A percentile compares a stretch with the other conserved stretches of the same genome.
phyloP scores from a whole-genome alignment of 2,797 vertebrate genomes.

The Zalophus californianus region DNA sequence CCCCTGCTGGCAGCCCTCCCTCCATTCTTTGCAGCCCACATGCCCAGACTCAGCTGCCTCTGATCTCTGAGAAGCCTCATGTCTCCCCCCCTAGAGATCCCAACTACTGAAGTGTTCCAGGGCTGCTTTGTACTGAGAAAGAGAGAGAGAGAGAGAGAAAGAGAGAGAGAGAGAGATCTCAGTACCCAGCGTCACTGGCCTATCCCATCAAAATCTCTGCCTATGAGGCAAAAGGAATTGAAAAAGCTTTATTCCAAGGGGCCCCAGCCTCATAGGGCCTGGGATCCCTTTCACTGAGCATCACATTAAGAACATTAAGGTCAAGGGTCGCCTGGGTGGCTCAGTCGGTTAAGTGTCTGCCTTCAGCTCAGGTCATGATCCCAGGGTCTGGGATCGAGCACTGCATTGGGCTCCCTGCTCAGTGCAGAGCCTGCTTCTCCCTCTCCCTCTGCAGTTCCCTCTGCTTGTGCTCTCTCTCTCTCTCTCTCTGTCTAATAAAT shows the following conservation, averaged over 20 bases:
- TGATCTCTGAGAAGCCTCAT: not conserved
- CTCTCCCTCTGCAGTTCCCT: not conserved
- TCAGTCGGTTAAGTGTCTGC: not conserved
- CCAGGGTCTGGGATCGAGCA: not conserved
- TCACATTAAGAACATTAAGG: not conserved
- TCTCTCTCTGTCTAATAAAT: not conserved
- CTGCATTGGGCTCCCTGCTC: not conserved
- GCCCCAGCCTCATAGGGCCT: not conserved
- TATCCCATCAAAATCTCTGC: not conserved
- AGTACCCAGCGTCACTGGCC: accelerated
- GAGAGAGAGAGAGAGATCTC: not conserved
- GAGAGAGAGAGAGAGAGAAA: not conserved
- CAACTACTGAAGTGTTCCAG: not conserved
- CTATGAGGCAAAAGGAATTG: not conserved
- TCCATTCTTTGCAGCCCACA: too few relatives aligned
- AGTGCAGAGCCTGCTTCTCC: not conserved
- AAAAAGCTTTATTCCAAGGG: not conserved
- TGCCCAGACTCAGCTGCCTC: not conserved
- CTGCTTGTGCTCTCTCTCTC: not conserved
- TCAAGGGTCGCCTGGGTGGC: not conserved
- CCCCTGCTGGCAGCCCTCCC: accelerated
- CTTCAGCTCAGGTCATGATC: not conserved
- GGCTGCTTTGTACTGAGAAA: not conserved
- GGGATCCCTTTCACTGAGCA: not conserved
- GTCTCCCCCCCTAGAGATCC: not conserved